phyloP scores from a whole-genome alignment of 53 echinoderm and acorn worm species.

The Temnopleurus reevesii region DNA sequence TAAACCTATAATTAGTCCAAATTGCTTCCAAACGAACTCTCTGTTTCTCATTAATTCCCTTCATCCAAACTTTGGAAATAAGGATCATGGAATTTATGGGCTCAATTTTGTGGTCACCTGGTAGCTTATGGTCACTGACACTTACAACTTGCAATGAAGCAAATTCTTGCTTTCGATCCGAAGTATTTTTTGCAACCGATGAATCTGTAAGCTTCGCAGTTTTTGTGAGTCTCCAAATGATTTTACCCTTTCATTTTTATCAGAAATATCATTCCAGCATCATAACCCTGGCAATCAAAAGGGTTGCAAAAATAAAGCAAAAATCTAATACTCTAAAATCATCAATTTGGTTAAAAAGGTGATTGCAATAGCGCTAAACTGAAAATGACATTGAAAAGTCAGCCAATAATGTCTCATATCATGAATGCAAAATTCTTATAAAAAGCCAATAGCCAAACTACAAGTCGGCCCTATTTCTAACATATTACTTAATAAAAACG shows the following conservation, averaged over 20 bases:
- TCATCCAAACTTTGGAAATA: neutral
- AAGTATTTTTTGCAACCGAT: neutral
- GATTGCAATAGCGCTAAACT: too few relatives aligned
- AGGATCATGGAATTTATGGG: conserved; percentile 8
- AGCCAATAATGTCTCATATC: too few relatives aligned
- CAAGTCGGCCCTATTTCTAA: too few relatives aligned
- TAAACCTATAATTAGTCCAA: neutral
- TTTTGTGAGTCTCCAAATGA: neutral
- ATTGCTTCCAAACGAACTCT: neutral
- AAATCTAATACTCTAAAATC: too few relatives aligned
- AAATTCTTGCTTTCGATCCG: neutral
- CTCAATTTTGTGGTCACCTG: neutral
- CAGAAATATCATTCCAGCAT: too few relatives aligned
- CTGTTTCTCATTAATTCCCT: neutral
- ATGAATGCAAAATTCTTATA: too few relatives aligned
- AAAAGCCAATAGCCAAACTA: too few relatives aligned
- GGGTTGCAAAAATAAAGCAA: too few relatives aligned
- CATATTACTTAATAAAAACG: too few relatives aligned
- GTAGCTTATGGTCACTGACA: conserved; percentile 1
- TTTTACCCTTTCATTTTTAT: neutral
- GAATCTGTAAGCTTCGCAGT: neutral
- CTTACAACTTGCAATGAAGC: neutral
- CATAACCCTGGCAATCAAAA: too few relatives aligned
- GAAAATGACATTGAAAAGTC: too few relatives aligned
- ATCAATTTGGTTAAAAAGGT: too few relatives aligned